phyloP scores from a whole-genome alignment of 2,888 invertebrate species.

The Halocaridina rubra region DNA sequence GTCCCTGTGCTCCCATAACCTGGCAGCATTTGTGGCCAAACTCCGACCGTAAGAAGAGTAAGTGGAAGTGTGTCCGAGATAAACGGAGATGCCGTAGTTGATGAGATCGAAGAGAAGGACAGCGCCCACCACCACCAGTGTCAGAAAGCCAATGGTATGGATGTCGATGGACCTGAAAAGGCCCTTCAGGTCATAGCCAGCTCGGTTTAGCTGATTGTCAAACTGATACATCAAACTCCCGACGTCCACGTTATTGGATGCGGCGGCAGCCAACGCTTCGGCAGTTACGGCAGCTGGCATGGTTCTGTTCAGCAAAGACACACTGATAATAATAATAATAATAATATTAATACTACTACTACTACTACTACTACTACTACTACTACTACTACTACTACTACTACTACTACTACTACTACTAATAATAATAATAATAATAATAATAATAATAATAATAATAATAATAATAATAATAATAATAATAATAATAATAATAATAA shows the following conservation, averaged over 20 bases:
- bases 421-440: too few relatives aligned
- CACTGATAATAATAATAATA: background rate
- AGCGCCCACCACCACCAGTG: slow-evolving; percentile 26
- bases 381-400: too few relatives aligned
- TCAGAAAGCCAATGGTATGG: slow-evolving; percentile 48
- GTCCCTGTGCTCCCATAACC: slow-evolving; percentile 53
- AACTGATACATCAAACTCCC: slow-evolving; percentile 36
- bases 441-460: too few relatives aligned
- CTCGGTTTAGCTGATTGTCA: slow-evolving; percentile 41
- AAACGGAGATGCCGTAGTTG: slow-evolving; percentile 25
- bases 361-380: too few relatives aligned
- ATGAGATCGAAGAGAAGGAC: slow-evolving; percentile 40
- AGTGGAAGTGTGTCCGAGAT: slow-evolving; percentile 31
- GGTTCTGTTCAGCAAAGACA: background rate
- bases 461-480: too few relatives aligned
- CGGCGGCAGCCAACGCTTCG: background rate
- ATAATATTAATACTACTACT: too few relatives aligned
- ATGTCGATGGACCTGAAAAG: slow-evolving; percentile 54
- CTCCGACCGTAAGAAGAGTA: slow-evolving; percentile 55
- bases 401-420: too few relatives aligned
- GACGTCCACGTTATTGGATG: background rate
- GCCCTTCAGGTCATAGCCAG: slow-evolving; percentile 52
- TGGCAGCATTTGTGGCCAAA: slow-evolving; percentile 45
- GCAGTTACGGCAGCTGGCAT: slow-evolving; percentile 35
- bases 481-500: too few relatives aligned